Evolutionary conservation across 2,113 vertebrate species (phyloP).

Genomic region (Sclerurus mexicanus): DNA sequence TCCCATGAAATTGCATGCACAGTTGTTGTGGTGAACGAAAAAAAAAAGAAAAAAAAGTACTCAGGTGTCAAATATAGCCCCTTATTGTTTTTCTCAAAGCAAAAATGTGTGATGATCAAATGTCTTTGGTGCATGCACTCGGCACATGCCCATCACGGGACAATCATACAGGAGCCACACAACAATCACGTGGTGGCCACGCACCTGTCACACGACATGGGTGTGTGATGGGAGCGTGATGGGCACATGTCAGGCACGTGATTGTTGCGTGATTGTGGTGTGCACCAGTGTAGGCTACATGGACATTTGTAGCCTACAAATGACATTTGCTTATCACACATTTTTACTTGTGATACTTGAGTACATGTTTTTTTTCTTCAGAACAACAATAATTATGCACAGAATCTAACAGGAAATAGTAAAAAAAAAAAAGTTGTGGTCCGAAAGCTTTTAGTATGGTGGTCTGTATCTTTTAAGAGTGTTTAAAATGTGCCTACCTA

Average conservation of each 20-base stretch:
- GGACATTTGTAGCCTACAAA: not conserved
- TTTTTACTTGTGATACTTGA: not conserved
- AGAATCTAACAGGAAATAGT: not conserved
- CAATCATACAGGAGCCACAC: not conserved
- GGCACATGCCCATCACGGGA: not conserved
- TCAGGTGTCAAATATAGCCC: not conserved
- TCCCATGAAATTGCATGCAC: not conserved
- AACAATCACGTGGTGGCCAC: accelerated
- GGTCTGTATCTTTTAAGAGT: not conserved
- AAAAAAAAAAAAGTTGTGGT: not conserved
- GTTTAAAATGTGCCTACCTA: not conserved
- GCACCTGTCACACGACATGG: not conserved
- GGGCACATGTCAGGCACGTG: not conserved
- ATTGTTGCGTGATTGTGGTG: not conserved
- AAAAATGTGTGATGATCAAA: not conserved
- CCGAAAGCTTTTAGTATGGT: not conserved
- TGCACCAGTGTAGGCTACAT: not conserved
- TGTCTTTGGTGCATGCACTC: accelerated
- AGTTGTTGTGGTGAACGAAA: not conserved
- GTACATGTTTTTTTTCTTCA: not conserved
- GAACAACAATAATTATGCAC: not conserved
- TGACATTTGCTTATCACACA: not conserved
- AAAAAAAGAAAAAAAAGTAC: too few relatives aligned
- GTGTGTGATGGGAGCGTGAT: accelerated
- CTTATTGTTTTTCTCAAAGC: not conserved